phyloP scores from a whole-genome alignment of 2,888 invertebrate genomes.

The Orchesellides sinensis region DNA sequence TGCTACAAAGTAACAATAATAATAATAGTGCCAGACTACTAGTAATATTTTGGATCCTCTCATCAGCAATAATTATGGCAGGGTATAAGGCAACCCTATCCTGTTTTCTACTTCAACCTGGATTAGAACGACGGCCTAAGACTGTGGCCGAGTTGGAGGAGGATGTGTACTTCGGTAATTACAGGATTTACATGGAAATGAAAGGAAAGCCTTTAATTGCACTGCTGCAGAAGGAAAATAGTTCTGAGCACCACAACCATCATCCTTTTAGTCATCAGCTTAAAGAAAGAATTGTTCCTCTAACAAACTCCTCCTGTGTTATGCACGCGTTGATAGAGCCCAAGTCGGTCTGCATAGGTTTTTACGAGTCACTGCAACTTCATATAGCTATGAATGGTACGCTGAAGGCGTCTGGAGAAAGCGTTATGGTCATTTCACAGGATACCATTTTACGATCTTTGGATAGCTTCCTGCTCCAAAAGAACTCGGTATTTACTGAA shows the following conservation, averaged over 20 bases:
- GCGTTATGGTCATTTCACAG: not conserved
- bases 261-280: not conserved
- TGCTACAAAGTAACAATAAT: too few species aligned
- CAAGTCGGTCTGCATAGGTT: slow-evolving; percentile 1
- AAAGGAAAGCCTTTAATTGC: not conserved
- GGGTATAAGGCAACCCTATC: not conserved
- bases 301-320: not conserved
- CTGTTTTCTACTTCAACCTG: not conserved
- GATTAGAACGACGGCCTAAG: not conserved
- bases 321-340: not conserved
- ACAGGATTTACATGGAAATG: slow-evolving; percentile 3
- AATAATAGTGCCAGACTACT: not conserved
- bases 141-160: not conserved
- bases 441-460: not conserved
- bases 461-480: not conserved
- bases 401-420: not conserved
- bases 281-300: not conserved
- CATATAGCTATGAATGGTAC: not conserved
- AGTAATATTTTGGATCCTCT: not conserved
- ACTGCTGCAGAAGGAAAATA: not conserved
- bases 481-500: slow-evolving; percentile 6
- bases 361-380: not conserved
- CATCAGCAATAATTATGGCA: not conserved
- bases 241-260: not conserved
- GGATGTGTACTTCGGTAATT: not conserved